A percentile compares a stretch with the other conserved stretches of the same genome.
These are phyloP conservation scores for Danionella cerebrum DNA, from an alignment of 2,113 vertebrate species.

Conservation along the genomic window DNA sequence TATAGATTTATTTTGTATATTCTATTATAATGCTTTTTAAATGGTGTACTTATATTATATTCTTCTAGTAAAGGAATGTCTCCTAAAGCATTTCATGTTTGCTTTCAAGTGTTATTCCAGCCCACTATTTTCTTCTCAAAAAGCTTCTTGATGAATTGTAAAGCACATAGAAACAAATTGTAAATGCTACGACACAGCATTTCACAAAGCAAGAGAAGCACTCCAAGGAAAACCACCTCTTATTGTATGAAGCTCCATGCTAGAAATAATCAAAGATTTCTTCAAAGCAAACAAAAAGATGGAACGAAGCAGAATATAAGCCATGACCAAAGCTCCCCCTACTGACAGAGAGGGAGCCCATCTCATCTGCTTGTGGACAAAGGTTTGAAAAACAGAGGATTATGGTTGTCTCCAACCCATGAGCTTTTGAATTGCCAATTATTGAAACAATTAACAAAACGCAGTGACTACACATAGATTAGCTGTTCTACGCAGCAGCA, in stretches of 20 bases:
- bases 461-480: background rate
- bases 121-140: background rate
- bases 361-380: background rate
- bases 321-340: slow-evolving; percentile 13
- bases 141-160: background rate
- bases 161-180: background rate
- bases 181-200: background rate
- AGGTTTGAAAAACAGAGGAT: background rate
- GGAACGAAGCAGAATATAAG: background rate
- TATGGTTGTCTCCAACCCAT: background rate
- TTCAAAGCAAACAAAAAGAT: background rate
- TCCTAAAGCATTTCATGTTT: background rate
- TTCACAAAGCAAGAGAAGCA: background rate
- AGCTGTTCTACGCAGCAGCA: background rate
- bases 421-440: background rate
- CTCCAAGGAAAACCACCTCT: slow-evolving; percentile 11
- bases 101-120: background rate
- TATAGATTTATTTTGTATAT: too few relatives aligned
- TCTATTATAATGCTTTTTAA: too few relatives aligned
- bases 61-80: background rate
- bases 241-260: background rate
- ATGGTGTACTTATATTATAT: background rate
- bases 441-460: slow-evolving; percentile 10
- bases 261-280: background rate
- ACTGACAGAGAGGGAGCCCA: background rate